A percentile compares a stretch with the other conserved stretches of the same genome.
phyloP scores from a whole-genome alignment of 1,140 invertebrate species.

The Caerostris extrusa region DNA sequence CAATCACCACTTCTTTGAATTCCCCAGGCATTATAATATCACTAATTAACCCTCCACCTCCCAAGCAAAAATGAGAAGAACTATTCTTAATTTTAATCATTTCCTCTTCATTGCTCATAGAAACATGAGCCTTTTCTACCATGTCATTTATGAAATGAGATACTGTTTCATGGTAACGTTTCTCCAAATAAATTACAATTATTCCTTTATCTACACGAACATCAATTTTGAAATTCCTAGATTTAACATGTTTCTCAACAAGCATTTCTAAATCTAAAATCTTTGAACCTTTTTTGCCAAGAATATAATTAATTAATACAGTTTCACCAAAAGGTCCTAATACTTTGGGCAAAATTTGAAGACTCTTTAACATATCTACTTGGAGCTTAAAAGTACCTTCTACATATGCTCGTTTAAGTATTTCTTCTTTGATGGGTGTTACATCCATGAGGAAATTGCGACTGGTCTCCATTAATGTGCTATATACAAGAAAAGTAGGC shows the following conservation, averaged over 20 bases:
- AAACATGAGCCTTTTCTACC: constrained; percentile 17
- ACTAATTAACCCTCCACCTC: constrained; percentile 49
- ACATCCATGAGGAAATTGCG: constrained; percentile 65
- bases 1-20: constrained; percentile 47
- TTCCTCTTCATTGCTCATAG: constrained; percentile 57
- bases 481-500: constrained; percentile 71
- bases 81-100: constrained; percentile 24
- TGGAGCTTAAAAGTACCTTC: constrained; percentile 36
- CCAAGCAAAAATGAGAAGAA: constrained; percentile 30
- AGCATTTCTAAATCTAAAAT: constrained; percentile 43
- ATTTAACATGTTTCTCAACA: constrained; percentile 47
- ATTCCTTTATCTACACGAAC: constrained; percentile 54
- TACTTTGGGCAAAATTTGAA: constrained; percentile 45
- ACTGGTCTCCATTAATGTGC: constrained; percentile 48
- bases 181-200: constrained; percentile 48
- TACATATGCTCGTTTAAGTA: constrained; percentile 1
- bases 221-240: constrained; percentile 58
- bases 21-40: constrained; percentile 77
- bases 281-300: constrained; percentile 41
- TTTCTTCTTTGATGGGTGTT: constrained; percentile 60
- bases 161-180: constrained; percentile 41
- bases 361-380: not conserved
- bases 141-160: constrained; percentile 41
- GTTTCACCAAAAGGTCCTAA: constrained; percentile 72
- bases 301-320: constrained; percentile 28